Conservation (phyloP, 2,113 vertebrate genomes). For the Corythornis vintsioides region DNA sequence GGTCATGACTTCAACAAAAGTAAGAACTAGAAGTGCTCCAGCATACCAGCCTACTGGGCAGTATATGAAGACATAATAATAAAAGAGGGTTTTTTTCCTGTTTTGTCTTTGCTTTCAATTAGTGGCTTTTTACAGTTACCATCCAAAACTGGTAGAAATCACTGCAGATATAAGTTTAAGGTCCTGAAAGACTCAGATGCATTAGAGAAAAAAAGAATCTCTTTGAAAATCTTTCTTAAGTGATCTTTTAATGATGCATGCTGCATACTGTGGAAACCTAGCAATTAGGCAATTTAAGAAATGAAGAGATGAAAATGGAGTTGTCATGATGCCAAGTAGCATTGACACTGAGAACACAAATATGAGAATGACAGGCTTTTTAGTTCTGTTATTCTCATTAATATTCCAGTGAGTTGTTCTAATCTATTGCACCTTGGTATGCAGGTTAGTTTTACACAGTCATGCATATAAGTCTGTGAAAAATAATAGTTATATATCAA, state of each 20-base stretch:
- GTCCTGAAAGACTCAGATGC: background rate
- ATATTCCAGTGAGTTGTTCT: background rate
- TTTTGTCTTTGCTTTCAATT: background rate
- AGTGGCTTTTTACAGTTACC: background rate
- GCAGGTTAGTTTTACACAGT: conserved; percentile 6
- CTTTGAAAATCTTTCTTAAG: background rate
- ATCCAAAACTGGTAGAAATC: background rate
- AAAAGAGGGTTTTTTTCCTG: background rate
- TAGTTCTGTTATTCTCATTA: background rate
- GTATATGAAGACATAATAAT: background rate
- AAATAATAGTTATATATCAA: background rate
- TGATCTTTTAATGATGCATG: background rate
- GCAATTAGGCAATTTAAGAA: conserved; percentile 22
- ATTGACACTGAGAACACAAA: background rate
- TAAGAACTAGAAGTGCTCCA: background rate
- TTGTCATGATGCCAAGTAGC: conserved; percentile 27
- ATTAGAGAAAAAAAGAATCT: background rate
- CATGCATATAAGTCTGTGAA: background rate
- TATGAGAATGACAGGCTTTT: background rate
- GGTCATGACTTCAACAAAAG: background rate
- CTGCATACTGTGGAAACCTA: background rate
- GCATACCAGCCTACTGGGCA: background rate
- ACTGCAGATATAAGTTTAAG: background rate
- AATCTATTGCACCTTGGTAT: background rate
- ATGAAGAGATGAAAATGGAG: background rate